Base-by-base conservation (phyloP, 1,140 invertebrate species). In the Drosophila quadrilineata region DNA sequence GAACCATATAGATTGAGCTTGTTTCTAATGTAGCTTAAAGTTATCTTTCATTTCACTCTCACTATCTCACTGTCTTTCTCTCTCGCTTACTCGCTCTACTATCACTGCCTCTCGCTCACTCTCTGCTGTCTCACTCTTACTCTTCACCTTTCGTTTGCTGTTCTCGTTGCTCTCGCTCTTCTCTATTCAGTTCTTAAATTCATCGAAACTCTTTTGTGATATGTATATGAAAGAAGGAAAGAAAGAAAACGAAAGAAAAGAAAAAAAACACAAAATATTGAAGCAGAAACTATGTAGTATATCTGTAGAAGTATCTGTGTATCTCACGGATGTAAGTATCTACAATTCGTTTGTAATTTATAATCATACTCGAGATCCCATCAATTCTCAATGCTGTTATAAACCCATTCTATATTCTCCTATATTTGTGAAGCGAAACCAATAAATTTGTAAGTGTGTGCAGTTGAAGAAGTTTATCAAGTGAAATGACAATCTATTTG, bases 191-290 rank as follows among this genome's bases (percentile, higher is more conserved):
- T 67, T 56, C 66, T 75, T 62, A 46, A 64, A 54, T 70, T 41
- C 73, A 84, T 84, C 79, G 49, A 82, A 77, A 82, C 77, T 84
- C 69, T 82, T 70, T 82, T 82, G 77, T 82, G 77, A 82, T 82
- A 82, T 82, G 68, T 73, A 60, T 75, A 76, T 84, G 76, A 82
- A 70, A 62, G 45, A 75, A 75, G 28, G 9, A 48, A 63, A 52
- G 43, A 68, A 52, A 64, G 54, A 29, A 64, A 43, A 31, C n/a
- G n/a, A n/a, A n/a, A n/a, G n/a, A n/a, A n/a, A n/a, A n/a, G n/a
- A n/a, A n/a, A n/a, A n/a, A n/a, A n/a, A n/a, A n/a, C n/a, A n/a
- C n/a, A n/a, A n/a, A n/a, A n/a, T n/a, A n/a, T n/a, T n/a, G n/a
- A n/a, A n/a, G n/a, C n/a, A 26, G 31, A 14, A 40, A 58, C 40